A percentile compares a stretch with the other conserved stretches of the same genome.
Conservation (phyloP, 1,140 invertebrate species). For the Macrobrachium nipponense region DNA sequence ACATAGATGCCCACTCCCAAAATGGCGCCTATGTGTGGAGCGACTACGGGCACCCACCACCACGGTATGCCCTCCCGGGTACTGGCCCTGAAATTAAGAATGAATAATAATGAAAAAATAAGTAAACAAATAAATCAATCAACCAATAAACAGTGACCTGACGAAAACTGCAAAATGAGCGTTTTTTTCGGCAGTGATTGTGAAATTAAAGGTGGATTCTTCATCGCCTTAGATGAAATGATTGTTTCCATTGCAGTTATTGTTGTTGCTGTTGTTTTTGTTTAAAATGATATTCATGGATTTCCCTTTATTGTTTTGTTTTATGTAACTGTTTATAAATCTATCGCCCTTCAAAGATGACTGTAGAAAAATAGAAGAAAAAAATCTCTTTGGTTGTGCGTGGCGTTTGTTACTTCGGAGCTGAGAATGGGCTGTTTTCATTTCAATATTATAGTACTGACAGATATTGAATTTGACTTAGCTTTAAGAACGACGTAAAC, state of each 20-base stretch:
- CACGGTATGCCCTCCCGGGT: constrained; percentile 66
- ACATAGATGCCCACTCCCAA: constrained; percentile 71
- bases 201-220: not conserved
- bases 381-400: too few relatives aligned
- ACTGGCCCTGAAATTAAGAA: constrained; percentile 65
- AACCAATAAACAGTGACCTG: not conserved
- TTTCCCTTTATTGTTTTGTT: too few relatives aligned
- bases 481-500: too few relatives aligned
- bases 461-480: too few relatives aligned
- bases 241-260: not conserved
- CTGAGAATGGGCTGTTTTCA: too few relatives aligned
- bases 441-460: too few relatives aligned
- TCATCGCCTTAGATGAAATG: not conserved
- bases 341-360: too few relatives aligned
- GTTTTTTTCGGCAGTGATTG: not conserved
- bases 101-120: constrained; percentile 56
- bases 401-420: too few relatives aligned
- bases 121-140: too few relatives aligned
- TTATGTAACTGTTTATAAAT: too few relatives aligned
- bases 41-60: constrained; percentile 75
- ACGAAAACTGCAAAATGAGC: not conserved
- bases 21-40: constrained; percentile 72
- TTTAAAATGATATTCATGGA: too few relatives aligned
- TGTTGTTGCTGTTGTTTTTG: not conserved
- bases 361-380: too few relatives aligned